Evolutionary conservation across 2,797 vertebrate species (phyloP).

Genomic region (Arctocebus calabarensis): DNA sequence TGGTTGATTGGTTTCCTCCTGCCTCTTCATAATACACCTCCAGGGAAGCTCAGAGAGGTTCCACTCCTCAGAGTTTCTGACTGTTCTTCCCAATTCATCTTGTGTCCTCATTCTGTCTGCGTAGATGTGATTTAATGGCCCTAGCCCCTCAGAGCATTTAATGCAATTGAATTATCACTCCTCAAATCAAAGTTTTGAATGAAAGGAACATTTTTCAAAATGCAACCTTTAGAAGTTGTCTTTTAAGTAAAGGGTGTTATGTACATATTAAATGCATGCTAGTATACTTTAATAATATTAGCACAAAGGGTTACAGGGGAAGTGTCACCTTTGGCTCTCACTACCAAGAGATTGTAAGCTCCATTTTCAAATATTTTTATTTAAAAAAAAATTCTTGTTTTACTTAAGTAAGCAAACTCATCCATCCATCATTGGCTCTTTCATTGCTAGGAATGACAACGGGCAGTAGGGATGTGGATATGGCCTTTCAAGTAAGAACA

Average conservation of each 20-base stretch:
- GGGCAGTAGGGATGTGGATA: not conserved
- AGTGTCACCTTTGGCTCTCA: slow-evolving; percentile 57
- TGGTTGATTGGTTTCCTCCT: not conserved
- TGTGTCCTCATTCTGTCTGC: not conserved
- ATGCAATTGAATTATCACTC: not conserved
- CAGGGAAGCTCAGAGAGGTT: not conserved
- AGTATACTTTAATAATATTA: slow-evolving; percentile 24
- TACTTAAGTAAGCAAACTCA: slow-evolving; percentile 23
- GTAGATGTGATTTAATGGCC: not conserved
- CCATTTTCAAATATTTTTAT: not conserved
- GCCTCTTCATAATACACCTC: not conserved
- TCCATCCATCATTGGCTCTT: not conserved
- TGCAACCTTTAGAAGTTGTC: not conserved
- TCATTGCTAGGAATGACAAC: not conserved
- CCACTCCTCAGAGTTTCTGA: not conserved
- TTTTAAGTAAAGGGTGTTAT: slow-evolving; percentile 49
- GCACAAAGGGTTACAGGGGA: slow-evolving; percentile 33
- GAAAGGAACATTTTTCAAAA: slow-evolving; percentile 46
- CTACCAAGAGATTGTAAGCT: not conserved
- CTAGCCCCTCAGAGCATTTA: not conserved
- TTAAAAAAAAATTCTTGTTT: not conserved
- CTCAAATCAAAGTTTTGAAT: slow-evolving; percentile 40
- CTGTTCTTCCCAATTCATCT: not conserved
- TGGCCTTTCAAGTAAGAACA: not conserved
- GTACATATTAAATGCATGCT: slow-evolving; percentile 23